Evolutionary conservation across 1,140 invertebrate species (phyloP).

Genomic region (Nasonia giraulti): DNA sequence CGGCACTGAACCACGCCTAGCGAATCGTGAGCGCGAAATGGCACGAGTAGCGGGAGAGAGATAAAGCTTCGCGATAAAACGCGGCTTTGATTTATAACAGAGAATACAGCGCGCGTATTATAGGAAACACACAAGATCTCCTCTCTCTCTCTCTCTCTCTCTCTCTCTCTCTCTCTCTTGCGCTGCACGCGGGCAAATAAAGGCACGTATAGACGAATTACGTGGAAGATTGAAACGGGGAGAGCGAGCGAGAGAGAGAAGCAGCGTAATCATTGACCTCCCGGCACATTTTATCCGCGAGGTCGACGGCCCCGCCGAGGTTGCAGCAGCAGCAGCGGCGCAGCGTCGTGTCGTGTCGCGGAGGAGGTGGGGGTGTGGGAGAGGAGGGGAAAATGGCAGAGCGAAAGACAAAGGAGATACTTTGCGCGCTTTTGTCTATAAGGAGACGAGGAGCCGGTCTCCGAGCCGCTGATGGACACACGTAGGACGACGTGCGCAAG

Average conservation of each 20-base stretch:
- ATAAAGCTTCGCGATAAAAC: slow-evolving; percentile 19
- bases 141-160: not conserved
- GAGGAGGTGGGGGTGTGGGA: not conserved
- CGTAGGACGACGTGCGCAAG: slow-evolving; percentile 7
- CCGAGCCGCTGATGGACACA: not conserved
- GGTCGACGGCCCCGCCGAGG: slow-evolving; percentile 45
- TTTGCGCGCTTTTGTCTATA: slow-evolving; percentile 22
- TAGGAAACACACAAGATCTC: slow-evolving; percentile 13
- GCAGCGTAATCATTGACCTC: slow-evolving; percentile 51
- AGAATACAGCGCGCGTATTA: not conserved
- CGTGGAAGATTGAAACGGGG: slow-evolving; percentile 26
- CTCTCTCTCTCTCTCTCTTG: not conserved
- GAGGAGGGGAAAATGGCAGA: not conserved
- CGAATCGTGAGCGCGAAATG: not conserved
- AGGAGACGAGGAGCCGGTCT: not conserved
- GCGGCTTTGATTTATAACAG: slow-evolving; percentile 29
- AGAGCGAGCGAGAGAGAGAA: slow-evolving; percentile 17
- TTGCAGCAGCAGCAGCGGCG: not conserved
- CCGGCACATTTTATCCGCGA: slow-evolving; percentile 49
- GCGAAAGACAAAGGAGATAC: slow-evolving; percentile 43
- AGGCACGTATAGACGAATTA: slow-evolving; percentile 34
- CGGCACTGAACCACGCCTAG: slow-evolving; percentile 12
- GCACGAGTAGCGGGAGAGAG: slow-evolving; percentile 1
- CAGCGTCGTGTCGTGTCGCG: slow-evolving; percentile 24
- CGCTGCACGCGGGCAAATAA: slow-evolving; percentile 3